These are phyloP conservation scores for Gallinago undulata DNA, from an alignment of 2,113 vertebrate genomes.

Conservation along the genomic window DNA sequence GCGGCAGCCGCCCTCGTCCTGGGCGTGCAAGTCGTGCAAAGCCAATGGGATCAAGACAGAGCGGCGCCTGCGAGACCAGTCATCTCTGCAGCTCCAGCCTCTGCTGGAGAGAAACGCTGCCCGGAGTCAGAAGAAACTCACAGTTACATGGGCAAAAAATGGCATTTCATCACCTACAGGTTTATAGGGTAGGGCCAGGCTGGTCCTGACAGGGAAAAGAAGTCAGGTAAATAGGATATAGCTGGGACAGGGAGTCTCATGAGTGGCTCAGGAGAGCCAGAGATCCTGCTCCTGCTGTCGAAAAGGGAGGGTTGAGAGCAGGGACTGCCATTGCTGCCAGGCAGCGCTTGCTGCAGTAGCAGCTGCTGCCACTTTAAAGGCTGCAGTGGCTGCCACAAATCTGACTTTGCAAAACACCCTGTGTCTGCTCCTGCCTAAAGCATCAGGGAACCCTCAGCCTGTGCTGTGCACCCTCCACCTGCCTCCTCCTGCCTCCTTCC, in stretches of 20 bases:
- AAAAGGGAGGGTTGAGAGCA: not conserved
- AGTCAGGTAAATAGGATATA: not conserved
- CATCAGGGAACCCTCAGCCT: not conserved
- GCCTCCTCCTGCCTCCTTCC: slow-evolving; percentile 29
- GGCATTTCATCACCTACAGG: not conserved
- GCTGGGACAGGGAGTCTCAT: not conserved
- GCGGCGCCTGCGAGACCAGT: not conserved
- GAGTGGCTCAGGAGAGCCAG: not conserved
- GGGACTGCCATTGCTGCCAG: not conserved
- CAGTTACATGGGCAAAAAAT: not conserved
- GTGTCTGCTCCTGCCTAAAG: not conserved
- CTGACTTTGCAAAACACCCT: not conserved
- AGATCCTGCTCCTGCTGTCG: not conserved
- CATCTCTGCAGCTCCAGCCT: not conserved
- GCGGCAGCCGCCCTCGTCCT: fast-evolving
- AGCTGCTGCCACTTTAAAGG: not conserved
- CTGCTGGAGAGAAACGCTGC: not conserved
- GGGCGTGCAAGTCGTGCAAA: not conserved
- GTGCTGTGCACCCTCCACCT: not conserved
- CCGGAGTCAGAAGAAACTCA: not conserved
- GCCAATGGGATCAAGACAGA: not conserved
- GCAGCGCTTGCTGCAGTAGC: not conserved
- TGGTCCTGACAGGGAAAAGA: not conserved
- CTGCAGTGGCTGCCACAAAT: not conserved
- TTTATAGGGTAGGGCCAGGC: not conserved